Evolutionary conservation across 2,888 invertebrate species (phyloP).

Genomic region (Ditula angustiorana): DNA sequence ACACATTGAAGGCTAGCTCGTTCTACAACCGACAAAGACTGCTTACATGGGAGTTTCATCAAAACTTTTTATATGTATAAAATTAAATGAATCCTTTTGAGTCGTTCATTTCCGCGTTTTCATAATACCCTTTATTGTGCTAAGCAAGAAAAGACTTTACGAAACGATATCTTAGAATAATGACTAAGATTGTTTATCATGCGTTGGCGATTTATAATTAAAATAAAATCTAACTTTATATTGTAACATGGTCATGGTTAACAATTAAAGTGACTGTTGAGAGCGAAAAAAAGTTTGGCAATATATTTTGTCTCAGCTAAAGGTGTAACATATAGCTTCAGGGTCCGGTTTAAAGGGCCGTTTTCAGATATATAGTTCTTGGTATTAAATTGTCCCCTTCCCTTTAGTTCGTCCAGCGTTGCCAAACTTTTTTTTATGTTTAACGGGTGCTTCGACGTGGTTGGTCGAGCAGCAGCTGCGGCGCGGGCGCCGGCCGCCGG

Average conservation of each 20-base stretch:
- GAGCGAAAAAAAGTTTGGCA: constrained; percentile 38
- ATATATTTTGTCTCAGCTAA: constrained; percentile 23
- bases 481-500: background rate
- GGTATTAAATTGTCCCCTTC: background rate
- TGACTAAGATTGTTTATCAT: constrained; percentile 36
- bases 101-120: constrained; percentile 17
- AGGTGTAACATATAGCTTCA: constrained; percentile 6
- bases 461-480: constrained; percentile 42
- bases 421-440: constrained; percentile 37
- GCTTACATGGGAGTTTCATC: constrained; percentile 8
- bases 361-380: background rate
- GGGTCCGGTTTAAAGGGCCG: constrained; percentile 4
- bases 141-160: constrained; percentile 35
- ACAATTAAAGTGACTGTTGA: constrained; percentile 35
- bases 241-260: constrained; percentile 32
- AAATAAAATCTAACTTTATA: constrained; percentile 28
- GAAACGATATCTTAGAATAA: constrained; percentile 25
- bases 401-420: constrained; percentile 3
- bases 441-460: constrained; percentile 50
- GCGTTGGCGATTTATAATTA: constrained; percentile 23
- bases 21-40: constrained; percentile 12
- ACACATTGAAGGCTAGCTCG: constrained; percentile 15
- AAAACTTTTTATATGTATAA: background rate
- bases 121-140: constrained; percentile 25
- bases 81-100: background rate